A percentile compares a stretch with the other conserved stretches of the same genome.
Evolutionary conservation across 2,797 vertebrate species (phyloP).

Genomic region (Aulostomus chinensis): DNA sequence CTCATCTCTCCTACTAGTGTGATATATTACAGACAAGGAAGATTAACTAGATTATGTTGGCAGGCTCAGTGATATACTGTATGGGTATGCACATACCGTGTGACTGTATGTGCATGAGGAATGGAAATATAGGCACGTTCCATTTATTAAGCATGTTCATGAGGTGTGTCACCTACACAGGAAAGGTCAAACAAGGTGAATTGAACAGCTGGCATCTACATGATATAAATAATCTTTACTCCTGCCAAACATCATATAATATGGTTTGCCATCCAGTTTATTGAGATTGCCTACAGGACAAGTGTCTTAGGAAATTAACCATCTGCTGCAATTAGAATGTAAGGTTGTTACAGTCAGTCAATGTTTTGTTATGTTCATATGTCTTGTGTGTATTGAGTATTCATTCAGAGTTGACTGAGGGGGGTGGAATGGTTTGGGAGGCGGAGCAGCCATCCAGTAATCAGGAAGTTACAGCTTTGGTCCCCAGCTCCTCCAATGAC

Average conservation of each 20-base stretch:
- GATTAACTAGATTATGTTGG: conserved; percentile 50
- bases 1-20: conserved; percentile 45
- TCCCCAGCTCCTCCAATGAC: too few species aligned
- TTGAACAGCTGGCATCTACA: conserved; percentile 60
- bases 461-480: too few species aligned
- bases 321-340: conserved; percentile 67
- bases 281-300: conserved; percentile 59
- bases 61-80: conserved; percentile 18
- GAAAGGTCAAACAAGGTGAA: conserved; percentile 68
- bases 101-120: conserved; percentile 20
- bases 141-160: conserved; percentile 47
- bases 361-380: too few species aligned
- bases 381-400: background rate
- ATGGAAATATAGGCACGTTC: conserved; percentile 35
- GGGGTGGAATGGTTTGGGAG: too few species aligned
- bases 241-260: conserved; percentile 52
- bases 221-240: conserved; percentile 48
- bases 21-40: conserved; percentile 46
- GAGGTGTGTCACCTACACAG: conserved; percentile 44
- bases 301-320: conserved; percentile 59
- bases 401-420: too few species aligned
- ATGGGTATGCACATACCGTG: conserved; percentile 8
- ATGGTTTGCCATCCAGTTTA: conserved; percentile 40
- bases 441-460: too few species aligned
- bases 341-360: conserved; percentile 32